Evolutionary conservation across 2,797 vertebrate genomes (phyloP), one percentile per base, ranked within the genome.

Genomic region (Basileuterus tristriatus): DNA sequence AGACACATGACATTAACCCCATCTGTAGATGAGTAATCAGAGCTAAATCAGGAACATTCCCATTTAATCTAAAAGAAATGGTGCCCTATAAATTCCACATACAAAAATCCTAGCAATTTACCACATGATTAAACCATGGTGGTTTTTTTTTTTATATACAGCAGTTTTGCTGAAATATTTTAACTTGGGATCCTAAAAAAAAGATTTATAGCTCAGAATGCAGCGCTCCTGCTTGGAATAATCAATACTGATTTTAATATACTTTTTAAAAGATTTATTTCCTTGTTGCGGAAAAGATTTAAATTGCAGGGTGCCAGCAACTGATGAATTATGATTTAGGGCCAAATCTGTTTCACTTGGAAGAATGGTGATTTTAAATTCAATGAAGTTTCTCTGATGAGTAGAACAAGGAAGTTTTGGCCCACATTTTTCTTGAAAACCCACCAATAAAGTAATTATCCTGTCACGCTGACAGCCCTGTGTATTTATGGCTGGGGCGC

Each of bases 191-290:
- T 93, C 46, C 93, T 81, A 65, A 93, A 90, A 92, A 84, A 94
- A 92, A 92, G 82, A 96, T 96, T 96, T 95, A 96, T 81, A 81
- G 88, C 70, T 65, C 50, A 67, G 81, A 89, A 96, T 89, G 69
- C 75, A 70, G 52, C 0, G 0, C 47, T 95, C 76, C 74, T 93
- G 53, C 79, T 95, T 95, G 89, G 87, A 95, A 95, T 95, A 96
- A 96, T 97, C 96, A 96, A 97, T 96, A 92, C 76, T 96, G 87
- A 96, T 97, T 97, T 95, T 93, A 95, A 96, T 96, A 96, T 52
- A 89, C 87, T 89, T 95, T 70, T 18, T 9, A 86, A 89, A 86
- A 92, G 89, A 97, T 94, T 96, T 96, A 96, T 97, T 96, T 94
- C 90, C 95, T 96, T 95, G 89, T 94, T 96, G 86, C 18, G 7